Base-by-base conservation (phyloP, 2,888 invertebrate species). In the Drosophila anomelani region DNA sequence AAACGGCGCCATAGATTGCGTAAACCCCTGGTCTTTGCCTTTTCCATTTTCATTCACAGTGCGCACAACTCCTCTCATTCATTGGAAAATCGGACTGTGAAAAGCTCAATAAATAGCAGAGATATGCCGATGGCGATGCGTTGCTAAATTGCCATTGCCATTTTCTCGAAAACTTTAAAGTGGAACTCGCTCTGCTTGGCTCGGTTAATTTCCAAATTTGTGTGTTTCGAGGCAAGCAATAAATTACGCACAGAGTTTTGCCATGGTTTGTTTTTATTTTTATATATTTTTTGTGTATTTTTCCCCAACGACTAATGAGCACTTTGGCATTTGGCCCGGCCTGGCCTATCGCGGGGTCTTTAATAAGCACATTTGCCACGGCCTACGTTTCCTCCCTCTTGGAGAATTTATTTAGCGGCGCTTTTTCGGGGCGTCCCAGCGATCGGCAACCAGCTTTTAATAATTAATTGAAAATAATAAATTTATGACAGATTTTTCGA, bases 381-480 rank as follows among this genome's bases (percentile, higher is more conserved):
- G 60, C 23, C 47, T 41, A n/a, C 23, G 49, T 41, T 34, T 39
- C 54, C 58, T 55, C 63, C 67, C 55, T 68, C 47, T n/a, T 2
- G n/a, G 38, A 49, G 55, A 83, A 78, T 83, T 85, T 83, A 80
- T 85, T 85, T 83, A 74, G 88, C 83, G 67, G 85, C 85, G 23
- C 1, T 56, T 85, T 85, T 83, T 88, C 78, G 88, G 84, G 84
- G 83, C 67, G 67, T 67, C 67, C 34, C 51, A 26, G 39, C 72
- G 62, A 75, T 85, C 76, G 81, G 80, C 77, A 54, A 23, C 63
- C 53, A 26, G 39, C 55, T 55, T 54, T 68, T 49, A 61, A 84
- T 85, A 88, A 85, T 88, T 85, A 85, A 85, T 85, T 85, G 80
- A 81, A 88, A 85, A 88, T 85, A 86, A 85, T 85, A 85, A 85